Conservation (phyloP, 2,113 vertebrate genomes). For the Peucedramus taeniatus region DNA sequence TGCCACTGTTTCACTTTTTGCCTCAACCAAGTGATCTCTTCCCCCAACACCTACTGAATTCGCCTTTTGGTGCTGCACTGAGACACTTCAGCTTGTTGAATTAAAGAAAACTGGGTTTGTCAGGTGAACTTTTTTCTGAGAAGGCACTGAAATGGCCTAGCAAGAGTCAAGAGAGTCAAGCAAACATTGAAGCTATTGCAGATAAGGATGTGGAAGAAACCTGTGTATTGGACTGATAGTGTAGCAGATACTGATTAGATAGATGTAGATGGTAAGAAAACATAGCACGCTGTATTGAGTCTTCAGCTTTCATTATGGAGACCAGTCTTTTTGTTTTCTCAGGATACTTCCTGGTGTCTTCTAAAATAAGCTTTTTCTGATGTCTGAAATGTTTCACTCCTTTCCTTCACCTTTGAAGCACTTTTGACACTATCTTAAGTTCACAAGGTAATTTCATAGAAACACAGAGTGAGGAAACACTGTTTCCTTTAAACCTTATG, state of each 20-base stretch:
- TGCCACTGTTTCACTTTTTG: background rate
- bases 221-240: background rate
- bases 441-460: background rate
- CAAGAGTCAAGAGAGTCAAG: background rate
- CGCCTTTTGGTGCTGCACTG: background rate
- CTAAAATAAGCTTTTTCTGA: background rate
- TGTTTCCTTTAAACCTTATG: background rate
- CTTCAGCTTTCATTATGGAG: background rate
- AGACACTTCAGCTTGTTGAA: background rate
- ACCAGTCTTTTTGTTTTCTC: background rate
- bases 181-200: background rate
- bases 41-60: background rate
- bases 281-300: background rate
- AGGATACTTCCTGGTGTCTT: background rate
- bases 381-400: background rate
- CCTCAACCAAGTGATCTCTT: background rate
- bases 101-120: background rate
- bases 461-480: background rate
- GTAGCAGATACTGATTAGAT: background rate
- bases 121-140: background rate
- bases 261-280: background rate
- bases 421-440: background rate
- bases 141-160: background rate
- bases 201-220: background rate
- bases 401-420: background rate